A percentile compares a stretch with the other conserved stretches of the same genome.
Evolutionary conservation across 2,888 invertebrate species (phyloP).

Genomic region (Acronicta leporina): DNA sequence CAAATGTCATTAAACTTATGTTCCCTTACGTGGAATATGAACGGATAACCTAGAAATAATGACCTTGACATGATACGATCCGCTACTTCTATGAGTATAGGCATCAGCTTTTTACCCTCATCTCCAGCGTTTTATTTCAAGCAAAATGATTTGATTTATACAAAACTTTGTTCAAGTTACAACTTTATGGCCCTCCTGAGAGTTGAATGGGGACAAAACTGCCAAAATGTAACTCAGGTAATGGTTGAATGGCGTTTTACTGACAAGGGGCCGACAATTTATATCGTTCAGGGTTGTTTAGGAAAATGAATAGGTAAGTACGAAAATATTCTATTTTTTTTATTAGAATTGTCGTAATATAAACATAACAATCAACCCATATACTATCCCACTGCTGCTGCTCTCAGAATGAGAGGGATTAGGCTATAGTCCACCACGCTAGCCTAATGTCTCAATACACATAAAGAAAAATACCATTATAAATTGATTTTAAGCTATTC

Average conservation of each 20-base stretch:
- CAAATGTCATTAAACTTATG: conserved; percentile 45
- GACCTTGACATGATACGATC: conserved; percentile 19
- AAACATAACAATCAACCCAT: too few relatives aligned
- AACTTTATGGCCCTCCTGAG: conserved; percentile 15
- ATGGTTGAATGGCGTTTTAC: conserved; percentile 9
- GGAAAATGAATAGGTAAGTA: too few relatives aligned
- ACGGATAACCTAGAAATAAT: conserved; percentile 20
- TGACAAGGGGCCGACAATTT: not conserved
- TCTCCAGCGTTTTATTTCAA: conserved; percentile 29
- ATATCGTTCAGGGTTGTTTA: not conserved
- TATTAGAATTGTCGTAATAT: too few relatives aligned
- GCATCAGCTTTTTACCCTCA: conserved; percentile 17
- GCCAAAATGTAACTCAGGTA: conserved; percentile 19
- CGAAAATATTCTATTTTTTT: too few relatives aligned
- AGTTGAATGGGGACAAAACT: conserved; percentile 13
- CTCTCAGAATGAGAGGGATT: too few relatives aligned
- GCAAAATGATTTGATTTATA: conserved; percentile 44
- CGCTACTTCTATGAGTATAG: conserved; percentile 10
- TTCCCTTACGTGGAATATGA: conserved; percentile 42
- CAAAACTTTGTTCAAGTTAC: conserved; percentile 26
- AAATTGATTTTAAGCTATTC: too few relatives aligned
- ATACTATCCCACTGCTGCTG: too few relatives aligned
- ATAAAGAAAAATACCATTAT: too few relatives aligned
- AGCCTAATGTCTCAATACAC: too few relatives aligned
- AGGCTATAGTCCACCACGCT: too few relatives aligned